Evolutionary conservation across 2,888 invertebrate species (phyloP).

Genomic region (Crocallis elinguaria): DNA sequence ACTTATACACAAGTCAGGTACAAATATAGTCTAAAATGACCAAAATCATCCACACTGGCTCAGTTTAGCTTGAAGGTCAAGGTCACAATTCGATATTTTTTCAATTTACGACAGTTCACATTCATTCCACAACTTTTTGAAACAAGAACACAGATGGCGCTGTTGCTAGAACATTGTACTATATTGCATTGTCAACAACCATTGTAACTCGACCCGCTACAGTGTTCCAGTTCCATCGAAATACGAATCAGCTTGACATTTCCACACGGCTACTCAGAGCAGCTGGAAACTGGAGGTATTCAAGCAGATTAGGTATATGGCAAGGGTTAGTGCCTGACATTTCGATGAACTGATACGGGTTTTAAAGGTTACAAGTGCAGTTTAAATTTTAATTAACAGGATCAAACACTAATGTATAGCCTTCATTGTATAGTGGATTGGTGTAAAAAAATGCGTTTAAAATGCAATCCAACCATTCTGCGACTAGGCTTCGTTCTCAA

Average conservation of each 20-base stretch:
- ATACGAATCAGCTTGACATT: conserved; percentile 13
- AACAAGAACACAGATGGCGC: conserved; percentile 36
- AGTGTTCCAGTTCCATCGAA: neutral
- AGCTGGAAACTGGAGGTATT: conserved; percentile 17
- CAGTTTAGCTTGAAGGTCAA: too few species aligned
- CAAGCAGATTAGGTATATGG: conserved; percentile 16
- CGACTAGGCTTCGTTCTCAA: too few species aligned
- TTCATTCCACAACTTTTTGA: neutral
- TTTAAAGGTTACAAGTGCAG: conserved; percentile 10
- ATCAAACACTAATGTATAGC: neutral
- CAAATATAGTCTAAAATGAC: too few species aligned
- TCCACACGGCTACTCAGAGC: conserved; percentile 13
- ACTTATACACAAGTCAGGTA: too few species aligned
- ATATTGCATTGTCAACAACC: conserved; percentile 41
- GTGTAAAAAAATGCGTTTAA: neutral
- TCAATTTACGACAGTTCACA: too few species aligned
- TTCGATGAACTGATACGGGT: conserved; percentile 7
- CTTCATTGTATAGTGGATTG: neutral
- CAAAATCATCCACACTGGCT: too few species aligned
- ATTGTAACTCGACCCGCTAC: conserved; percentile 38
- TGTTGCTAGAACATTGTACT: conserved; percentile 46
- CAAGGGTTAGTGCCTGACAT: conserved; percentile 22
- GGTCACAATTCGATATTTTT: too few species aligned
- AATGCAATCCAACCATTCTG: too few species aligned
- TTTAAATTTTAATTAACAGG: conserved; percentile 1